A percentile compares a stretch with the other conserved stretches of the same genome.
Conservation (phyloP, 2,888 invertebrate species). For the Cephus pygmeus region DNA sequence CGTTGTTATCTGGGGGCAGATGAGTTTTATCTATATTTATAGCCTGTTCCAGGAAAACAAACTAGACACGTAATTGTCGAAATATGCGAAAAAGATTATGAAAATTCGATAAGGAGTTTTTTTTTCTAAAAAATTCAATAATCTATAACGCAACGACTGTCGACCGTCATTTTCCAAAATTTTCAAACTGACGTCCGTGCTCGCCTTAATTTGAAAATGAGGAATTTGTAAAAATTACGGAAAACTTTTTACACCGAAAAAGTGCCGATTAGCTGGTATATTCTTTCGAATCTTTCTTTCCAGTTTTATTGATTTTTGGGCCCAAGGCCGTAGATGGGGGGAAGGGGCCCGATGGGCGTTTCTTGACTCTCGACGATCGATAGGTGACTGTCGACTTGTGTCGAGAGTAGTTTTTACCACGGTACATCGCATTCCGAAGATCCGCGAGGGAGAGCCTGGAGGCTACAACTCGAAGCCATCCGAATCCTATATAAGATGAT, state of each 20-base stretch:
- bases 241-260: neutral
- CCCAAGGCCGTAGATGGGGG: neutral
- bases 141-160: neutral
- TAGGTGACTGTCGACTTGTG: neutral
- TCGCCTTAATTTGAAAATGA: neutral
- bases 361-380: neutral
- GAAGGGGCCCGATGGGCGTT: neutral
- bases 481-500: conserved; percentile 59
- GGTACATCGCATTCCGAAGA: conserved; percentile 10
- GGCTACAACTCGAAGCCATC: conserved; percentile 33
- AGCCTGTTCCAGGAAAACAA: neutral
- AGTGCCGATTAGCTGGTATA: too few relatives aligned
- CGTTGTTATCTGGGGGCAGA: neutral
- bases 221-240: neutral
- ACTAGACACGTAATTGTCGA: neutral
- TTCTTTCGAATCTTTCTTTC: neutral
- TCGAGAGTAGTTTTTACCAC: conserved; percentile 7
- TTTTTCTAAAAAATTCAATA: neutral
- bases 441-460: conserved; percentile 30
- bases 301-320: neutral
- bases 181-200: neutral
- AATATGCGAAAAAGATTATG: neutral
- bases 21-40: neutral
- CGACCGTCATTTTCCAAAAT: neutral
- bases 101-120: neutral